Base-by-base conservation (phyloP, 2,888 invertebrate species). In the Trichopoda pennipes region DNA sequence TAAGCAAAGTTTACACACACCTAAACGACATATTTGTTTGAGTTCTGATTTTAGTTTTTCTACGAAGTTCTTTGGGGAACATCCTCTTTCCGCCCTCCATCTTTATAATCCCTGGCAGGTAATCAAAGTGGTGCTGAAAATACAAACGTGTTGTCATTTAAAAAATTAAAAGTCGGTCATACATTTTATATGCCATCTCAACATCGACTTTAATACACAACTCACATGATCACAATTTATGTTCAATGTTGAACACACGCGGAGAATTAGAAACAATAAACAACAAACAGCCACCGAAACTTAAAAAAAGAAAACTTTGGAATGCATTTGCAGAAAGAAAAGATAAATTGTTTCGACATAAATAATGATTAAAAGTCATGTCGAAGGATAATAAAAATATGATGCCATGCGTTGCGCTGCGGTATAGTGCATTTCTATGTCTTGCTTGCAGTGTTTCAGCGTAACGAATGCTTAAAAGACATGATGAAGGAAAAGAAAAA, bases 301-400 rank as follows among this genome's bases (percentile, higher is more conserved):
- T 1, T n/a, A 19, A 44, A 28, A 51, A 51, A 35, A 69, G n/a
- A n/a, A n/a, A 60, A 51, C 35, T 42, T 16, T 8, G 61, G 55
- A 64, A 68, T 60, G 61, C 73, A 68, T 69, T 60, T 61, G 53
- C 19, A 56, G 19, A 55, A 16, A 32, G 77, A 28, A 68, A 70
- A 60, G 77, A 81, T 74, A 81, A 81, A 81, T 78, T 69, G 75
- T 75, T 60, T 60, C 74, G 74, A 64, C 77, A 77, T 74, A 64
- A 70, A 73, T 58, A 58, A 68, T 70, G 78, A 70, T 81, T 81
- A 74, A 74, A 81, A 75, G 74, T 7, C 81, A 70, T 47, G 53
- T 21, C 9, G 32, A 44, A 17, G 44, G 60, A 60, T 68, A 76
- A 61, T 44, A 44, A 61, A 21, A 76, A 44, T 60, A 44, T 32